Evolutionary conservation across 2,797 vertebrate genomes (phyloP).

Genomic region (Chaunax sp.): DNA sequence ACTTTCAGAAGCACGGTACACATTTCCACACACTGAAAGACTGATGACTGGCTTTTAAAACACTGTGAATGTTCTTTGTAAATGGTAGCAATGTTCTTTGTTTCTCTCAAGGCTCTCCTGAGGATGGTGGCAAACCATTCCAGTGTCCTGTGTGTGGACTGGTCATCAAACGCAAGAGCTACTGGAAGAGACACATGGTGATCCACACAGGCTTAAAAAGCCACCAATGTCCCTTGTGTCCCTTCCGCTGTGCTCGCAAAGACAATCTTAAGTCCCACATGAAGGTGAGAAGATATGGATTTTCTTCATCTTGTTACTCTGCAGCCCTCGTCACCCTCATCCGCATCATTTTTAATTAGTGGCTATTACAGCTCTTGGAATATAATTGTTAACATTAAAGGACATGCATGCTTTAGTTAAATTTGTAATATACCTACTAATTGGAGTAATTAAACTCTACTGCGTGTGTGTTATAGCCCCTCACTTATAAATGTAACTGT

Average conservation of each 20-base stretch:
- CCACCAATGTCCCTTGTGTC: slow-evolving; percentile 98
- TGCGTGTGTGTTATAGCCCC: slow-evolving; percentile 12
- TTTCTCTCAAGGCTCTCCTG: slow-evolving; percentile 88
- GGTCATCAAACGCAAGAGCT: slow-evolving; percentile 99
- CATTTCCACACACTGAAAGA: slow-evolving; percentile 11
- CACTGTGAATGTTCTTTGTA: slow-evolving; percentile 16
- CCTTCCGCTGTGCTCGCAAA: slow-evolving; percentile 99
- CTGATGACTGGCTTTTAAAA: slow-evolving; percentile 20
- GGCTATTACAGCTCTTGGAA: slow-evolving; percentile 25
- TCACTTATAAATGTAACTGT: slow-evolving; percentile 7
- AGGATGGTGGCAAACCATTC: slow-evolving; percentile 98
- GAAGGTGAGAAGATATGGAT: slow-evolving; percentile 88
- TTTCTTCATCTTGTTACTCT: slow-evolving; percentile 26
- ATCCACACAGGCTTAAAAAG: slow-evolving; percentile 99
- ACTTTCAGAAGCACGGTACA: slow-evolving; percentile 5
- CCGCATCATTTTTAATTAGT: slow-evolving; percentile 35
- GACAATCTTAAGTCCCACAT: slow-evolving; percentile 99
- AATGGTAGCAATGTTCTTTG: slow-evolving; percentile 35
- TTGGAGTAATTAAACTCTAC: slow-evolving; percentile 21
- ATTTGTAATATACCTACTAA: slow-evolving; percentile 19
- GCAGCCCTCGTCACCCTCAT: slow-evolving; percentile 7
- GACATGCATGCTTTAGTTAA: slow-evolving; percentile 28
- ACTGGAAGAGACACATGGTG: slow-evolving; percentile 99
- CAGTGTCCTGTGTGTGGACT: slow-evolving; percentile 99
- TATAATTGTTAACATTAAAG: slow-evolving; percentile 48